A percentile compares a stretch with the other conserved stretches of the same genome.
phyloP scores from a whole-genome alignment of 2,888 invertebrate genomes.

The Leptopilina drosophilae region DNA sequence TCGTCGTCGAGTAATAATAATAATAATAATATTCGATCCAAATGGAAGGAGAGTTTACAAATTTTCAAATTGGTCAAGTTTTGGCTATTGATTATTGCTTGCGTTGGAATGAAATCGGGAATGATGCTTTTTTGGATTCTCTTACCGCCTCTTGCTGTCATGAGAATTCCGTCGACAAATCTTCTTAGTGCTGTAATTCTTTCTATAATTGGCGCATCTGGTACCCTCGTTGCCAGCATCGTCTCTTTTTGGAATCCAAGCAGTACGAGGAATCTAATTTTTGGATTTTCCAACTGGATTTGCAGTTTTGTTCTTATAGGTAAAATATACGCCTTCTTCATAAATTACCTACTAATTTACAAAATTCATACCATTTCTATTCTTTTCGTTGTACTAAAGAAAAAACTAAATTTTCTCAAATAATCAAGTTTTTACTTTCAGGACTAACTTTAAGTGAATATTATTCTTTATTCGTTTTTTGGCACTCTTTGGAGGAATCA shows the following conservation, averaged over 20 bases:
- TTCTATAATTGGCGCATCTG: slow-evolving; percentile 45
- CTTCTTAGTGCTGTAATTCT: slow-evolving; percentile 45
- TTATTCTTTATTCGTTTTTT: slow-evolving; percentile 44
- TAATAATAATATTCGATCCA: neutral
- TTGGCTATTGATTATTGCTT: slow-evolving; percentile 41
- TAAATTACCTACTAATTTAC: neutral
- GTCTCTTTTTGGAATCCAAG: slow-evolving; percentile 48
- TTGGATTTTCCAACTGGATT: slow-evolving; percentile 22
- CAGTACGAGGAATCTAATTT: slow-evolving; percentile 40
- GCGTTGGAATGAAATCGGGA: slow-evolving; percentile 46
- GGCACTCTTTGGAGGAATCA: slow-evolving; percentile 47
- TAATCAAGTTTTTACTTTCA: slow-evolving; percentile 10
- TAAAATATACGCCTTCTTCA: neutral
- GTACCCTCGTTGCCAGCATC: slow-evolving; percentile 44
- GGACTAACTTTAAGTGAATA: slow-evolving; percentile 45
- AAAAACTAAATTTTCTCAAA: too few relatives aligned
- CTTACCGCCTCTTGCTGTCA: slow-evolving; percentile 47
- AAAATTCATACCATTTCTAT: too few relatives aligned
- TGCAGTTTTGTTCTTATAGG: slow-evolving; percentile 23
- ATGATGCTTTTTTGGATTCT: slow-evolving; percentile 51
- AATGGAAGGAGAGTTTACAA: slow-evolving; percentile 44
- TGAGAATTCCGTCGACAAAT: slow-evolving; percentile 41
- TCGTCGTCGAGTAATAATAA: neutral
- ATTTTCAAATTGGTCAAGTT: slow-evolving; percentile 40
- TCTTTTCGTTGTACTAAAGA: too few relatives aligned